Evolutionary conservation across 2,797 vertebrate species (phyloP), one percentile per base, ranked within the genome.

Genomic region (Betta splendens): DNA sequence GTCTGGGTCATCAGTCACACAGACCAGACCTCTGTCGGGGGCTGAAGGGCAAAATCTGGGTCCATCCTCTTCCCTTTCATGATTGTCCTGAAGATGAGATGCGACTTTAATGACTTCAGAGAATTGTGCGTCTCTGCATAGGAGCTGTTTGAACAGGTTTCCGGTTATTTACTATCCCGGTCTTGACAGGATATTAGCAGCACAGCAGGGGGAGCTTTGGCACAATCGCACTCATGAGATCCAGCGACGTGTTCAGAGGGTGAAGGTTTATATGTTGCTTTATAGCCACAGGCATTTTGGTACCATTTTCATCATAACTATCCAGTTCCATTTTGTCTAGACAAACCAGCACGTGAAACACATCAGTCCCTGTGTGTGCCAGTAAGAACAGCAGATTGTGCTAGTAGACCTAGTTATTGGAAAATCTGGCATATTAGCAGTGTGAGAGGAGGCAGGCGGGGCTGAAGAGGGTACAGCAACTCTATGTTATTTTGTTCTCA

Each of bases 41-140:
- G 47, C 64, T 72, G 45, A 78, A 80, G 69, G 71, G 73, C 65
- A 62, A 56, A 77, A 58, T 51, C 56, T 73, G 51, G 46, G 45
- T 35, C 37, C 33, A 3, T 18, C 75, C 56, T 54, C 58, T 72
- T 50, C 40, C 7, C 47, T 13, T 37, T 25, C 28, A n/a, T 48
- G 44, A 39, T 23, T 35, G 29, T 54, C 8, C 47, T 56, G 17
- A 50, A 35, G 64, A 36, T 18, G 15, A 48, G 40, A 46, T 73
- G 42, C 31, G 46, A 23, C 17, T 72, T 53, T 52, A 59, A 72
- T 75, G 69, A 74, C 74, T 42, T 57, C 1, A 23, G 64, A 50
- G 67, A 71, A 16, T 11, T n/a, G 67, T 37, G 44, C 28, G 56
- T 70, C 18, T 53, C 36, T 54, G 52, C 45, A 29, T 42, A 55